Conservation (phyloP, 92 coral and sea anemone species). For the Metridium senile region DNA sequence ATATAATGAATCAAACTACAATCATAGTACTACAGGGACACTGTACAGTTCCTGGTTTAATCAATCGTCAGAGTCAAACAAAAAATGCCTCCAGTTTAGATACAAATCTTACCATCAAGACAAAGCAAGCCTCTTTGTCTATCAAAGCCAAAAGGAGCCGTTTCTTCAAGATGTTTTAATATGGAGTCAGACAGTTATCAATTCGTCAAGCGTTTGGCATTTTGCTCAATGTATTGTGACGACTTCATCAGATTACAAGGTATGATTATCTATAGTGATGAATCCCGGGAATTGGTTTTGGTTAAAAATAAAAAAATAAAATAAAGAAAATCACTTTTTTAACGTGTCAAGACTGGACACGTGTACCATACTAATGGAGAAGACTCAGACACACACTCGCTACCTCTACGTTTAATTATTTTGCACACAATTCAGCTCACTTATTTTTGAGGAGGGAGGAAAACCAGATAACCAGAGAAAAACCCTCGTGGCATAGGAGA, state of each 20-base stretch:
- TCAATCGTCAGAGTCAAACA: slow-evolving; percentile 21
- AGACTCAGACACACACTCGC: no score
- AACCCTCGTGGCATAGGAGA: no score
- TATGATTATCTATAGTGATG: no score
- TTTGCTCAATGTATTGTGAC: slow-evolving; percentile 24
- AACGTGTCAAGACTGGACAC: no score
- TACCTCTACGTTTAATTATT: no score
- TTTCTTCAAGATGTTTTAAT: neutral
- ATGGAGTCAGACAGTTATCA: slow-evolving; percentile 8
- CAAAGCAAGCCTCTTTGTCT: neutral
- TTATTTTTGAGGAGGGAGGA: no score
- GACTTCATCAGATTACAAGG: slow-evolving; percentile 12
- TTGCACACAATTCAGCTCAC: no score
- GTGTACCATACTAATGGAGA: no score
- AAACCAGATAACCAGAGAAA: no score
- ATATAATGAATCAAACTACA: neutral
- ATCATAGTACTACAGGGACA: neutral
- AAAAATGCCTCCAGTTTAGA: slow-evolving; percentile 21
- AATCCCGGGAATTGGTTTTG: no score
- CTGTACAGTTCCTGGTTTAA: slow-evolving; percentile 31
- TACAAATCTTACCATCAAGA: slow-evolving; percentile 6
- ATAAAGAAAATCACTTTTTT: no score
- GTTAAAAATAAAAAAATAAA: no score
- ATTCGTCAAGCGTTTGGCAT: slow-evolving; percentile 12
- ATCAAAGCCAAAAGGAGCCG: slow-evolving; percentile 6